Evolutionary conservation across 2,888 invertebrate species (phyloP).

Genomic region (Girardia tigrina): DNA sequence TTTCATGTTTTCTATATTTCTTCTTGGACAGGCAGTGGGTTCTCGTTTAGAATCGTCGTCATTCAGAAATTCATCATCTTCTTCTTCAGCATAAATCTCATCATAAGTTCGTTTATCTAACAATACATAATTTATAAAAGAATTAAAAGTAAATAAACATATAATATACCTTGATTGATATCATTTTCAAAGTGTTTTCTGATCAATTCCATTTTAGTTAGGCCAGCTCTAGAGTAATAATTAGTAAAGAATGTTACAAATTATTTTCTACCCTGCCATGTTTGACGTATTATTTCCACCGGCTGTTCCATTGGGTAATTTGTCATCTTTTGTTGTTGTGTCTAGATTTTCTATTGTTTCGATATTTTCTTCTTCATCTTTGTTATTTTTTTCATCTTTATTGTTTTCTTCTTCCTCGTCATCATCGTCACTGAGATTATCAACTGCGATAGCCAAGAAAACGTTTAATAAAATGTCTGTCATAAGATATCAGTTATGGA

Average conservation of each 20-base stretch:
- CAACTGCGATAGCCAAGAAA: constrained; percentile 99
- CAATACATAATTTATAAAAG: too few relatives aligned
- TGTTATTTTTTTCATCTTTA: not conserved
- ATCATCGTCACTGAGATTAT: constrained; percentile 81
- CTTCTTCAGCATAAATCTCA: constrained; percentile 32
- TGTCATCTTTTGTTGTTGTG: not conserved
- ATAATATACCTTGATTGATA: not conserved
- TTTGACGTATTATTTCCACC: not conserved
- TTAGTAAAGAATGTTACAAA: not conserved
- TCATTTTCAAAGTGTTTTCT: not conserved
- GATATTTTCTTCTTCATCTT: not conserved
- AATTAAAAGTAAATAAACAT: not conserved
- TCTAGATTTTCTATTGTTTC: not conserved
- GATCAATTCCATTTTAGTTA: not conserved
- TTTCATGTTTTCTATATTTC: not conserved
- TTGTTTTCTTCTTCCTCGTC: constrained; percentile 32
- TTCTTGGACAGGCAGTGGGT: not conserved
- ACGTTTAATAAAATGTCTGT: constrained; percentile 90
- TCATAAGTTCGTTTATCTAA: constrained; percentile 30
- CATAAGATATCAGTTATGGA: too few relatives aligned
- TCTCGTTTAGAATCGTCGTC: not conserved
- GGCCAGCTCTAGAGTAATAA: not conserved
- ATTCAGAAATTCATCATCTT: constrained; percentile 14
- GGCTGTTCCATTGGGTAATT: not conserved
- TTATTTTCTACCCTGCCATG: not conserved